Conservation (phyloP, 2,797 vertebrate species). For the Microctenopoma stevenorrisi region DNA sequence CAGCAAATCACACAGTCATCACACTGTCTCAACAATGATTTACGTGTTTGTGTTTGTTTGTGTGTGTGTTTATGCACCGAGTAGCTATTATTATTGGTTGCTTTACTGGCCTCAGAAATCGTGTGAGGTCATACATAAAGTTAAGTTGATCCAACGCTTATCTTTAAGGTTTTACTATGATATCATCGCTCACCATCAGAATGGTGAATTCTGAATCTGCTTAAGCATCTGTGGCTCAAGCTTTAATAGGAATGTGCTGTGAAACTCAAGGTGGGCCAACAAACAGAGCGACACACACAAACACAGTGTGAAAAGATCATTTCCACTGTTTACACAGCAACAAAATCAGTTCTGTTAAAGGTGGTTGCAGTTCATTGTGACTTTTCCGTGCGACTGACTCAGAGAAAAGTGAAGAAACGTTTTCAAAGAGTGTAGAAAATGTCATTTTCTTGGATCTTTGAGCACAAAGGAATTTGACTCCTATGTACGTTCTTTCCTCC, state of each 20-base stretch:
- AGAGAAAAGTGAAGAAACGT: constrained; percentile 12
- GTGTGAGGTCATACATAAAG: neutral
- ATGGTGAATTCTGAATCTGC: constrained; percentile 24
- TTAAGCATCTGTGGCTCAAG: constrained; percentile 43
- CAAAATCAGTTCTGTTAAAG: constrained; percentile 45
- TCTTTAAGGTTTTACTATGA: constrained; percentile 9
- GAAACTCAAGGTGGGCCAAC: constrained; percentile 42
- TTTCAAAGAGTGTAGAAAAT: constrained; percentile 47
- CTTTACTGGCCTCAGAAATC: constrained; percentile 4
- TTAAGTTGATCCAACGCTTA: neutral
- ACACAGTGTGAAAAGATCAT: constrained; percentile 44
- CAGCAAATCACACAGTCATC: constrained; percentile 35
- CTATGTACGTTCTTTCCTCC: constrained; percentile 55
- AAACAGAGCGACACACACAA: constrained; percentile 45
- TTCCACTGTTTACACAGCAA: constrained; percentile 55
- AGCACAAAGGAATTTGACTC: constrained; percentile 69
- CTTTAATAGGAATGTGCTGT: constrained; percentile 52
- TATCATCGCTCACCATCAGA: constrained; percentile 25
- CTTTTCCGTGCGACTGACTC: constrained; percentile 44
- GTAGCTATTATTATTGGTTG: neutral
- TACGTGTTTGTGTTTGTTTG: constrained; percentile 17
- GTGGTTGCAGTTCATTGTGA: constrained; percentile 16
- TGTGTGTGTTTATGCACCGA: neutral
- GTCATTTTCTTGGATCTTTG: constrained; percentile 44
- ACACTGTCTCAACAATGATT: neutral